Percentiles rank a stretch among this genome's conserved stretches.
Evolutionary conservation across 64 coral and sea anemone genomes (phyloP).

Genomic region (Dendronephthya gigantea): DNA sequence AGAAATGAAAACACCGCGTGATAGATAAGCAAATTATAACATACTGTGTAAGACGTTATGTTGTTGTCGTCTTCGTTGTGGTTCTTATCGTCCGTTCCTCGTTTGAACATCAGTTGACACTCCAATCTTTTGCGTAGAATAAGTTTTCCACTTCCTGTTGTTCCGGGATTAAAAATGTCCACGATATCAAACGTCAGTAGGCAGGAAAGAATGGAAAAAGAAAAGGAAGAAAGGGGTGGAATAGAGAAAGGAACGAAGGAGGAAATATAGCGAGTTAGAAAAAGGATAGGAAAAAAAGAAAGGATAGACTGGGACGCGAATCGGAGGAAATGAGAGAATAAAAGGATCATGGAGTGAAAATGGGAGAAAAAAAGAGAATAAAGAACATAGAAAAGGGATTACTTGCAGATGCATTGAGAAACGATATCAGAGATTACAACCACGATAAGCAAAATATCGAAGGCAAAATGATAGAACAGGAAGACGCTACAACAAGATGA

Average conservation of each 20-base stretch:
- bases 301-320: too few species aligned
- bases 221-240: too few species aligned
- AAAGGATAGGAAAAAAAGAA: too few species aligned
- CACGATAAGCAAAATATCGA: too few species aligned
- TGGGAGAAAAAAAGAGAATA: not conserved
- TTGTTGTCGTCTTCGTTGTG: not conserved
- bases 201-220: not conserved
- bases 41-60: not conserved
- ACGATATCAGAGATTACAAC: too few species aligned
- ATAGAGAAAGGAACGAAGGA: too few species aligned
- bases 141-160: not conserved
- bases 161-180: not conserved
- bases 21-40: not conserved
- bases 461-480: too few species aligned
- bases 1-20: not conserved
- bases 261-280: too few species aligned
- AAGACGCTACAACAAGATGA: too few species aligned
- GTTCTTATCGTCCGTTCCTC: not conserved
- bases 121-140: not conserved
- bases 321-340: not conserved
- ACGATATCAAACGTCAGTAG: too few species aligned
- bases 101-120: not conserved
- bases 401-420: too few species aligned
- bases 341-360: not conserved
- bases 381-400: not conserved